phyloP scores from a whole-genome alignment of 2,797 vertebrate genomes.

The Hoplostethus mediterraneus region DNA sequence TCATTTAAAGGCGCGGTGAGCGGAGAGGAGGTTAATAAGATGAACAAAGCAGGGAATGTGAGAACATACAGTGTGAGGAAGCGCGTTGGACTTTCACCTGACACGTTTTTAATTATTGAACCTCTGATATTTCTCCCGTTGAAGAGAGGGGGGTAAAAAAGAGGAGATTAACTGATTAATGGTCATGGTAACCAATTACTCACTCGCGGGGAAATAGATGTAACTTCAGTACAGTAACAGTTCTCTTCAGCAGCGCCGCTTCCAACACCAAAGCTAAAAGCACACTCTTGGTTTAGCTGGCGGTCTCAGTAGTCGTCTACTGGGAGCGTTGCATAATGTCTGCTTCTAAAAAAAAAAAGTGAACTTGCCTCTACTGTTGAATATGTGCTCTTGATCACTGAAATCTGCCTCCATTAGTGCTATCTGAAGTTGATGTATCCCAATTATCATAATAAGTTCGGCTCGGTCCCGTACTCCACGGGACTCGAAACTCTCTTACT shows the following conservation, averaged over 20 bases:
- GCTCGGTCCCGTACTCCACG: slow-evolving; percentile 75
- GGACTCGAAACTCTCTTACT: slow-evolving; percentile 78
- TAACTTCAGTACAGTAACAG: slow-evolving; percentile 64
- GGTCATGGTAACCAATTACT: slow-evolving; percentile 82
- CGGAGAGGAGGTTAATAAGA: slow-evolving; percentile 90
- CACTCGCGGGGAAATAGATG: slow-evolving; percentile 75
- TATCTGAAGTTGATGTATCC: slow-evolving; percentile 81
- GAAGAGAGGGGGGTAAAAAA: slow-evolving; percentile 74
- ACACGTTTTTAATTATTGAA: slow-evolving; percentile 91
- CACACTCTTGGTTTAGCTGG: slow-evolving; percentile 49
- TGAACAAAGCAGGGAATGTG: slow-evolving; percentile 88
- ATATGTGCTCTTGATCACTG: slow-evolving; percentile 77
- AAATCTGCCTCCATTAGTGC: slow-evolving; percentile 79
- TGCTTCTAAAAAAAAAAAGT: slow-evolving; percentile 60
- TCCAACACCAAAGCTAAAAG: slow-evolving; percentile 65
- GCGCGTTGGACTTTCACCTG: slow-evolving; percentile 88
- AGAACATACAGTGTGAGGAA: slow-evolving; percentile 87
- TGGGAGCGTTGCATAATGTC: slow-evolving; percentile 73
- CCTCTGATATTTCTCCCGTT: slow-evolving; percentile 81
- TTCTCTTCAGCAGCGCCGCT: slow-evolving; percentile 42
- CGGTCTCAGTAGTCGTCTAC: slow-evolving; percentile 57
- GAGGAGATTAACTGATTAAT: slow-evolving; percentile 88
- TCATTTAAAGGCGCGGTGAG: slow-evolving; percentile 88
- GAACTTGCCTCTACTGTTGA: slow-evolving; percentile 71
- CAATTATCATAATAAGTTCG: slow-evolving; percentile 84